A percentile compares a stretch with the other conserved stretches of the same genome.
Evolutionary conservation across 2,888 invertebrate genomes (phyloP).

Genomic region (Blastobasis adustella): DNA sequence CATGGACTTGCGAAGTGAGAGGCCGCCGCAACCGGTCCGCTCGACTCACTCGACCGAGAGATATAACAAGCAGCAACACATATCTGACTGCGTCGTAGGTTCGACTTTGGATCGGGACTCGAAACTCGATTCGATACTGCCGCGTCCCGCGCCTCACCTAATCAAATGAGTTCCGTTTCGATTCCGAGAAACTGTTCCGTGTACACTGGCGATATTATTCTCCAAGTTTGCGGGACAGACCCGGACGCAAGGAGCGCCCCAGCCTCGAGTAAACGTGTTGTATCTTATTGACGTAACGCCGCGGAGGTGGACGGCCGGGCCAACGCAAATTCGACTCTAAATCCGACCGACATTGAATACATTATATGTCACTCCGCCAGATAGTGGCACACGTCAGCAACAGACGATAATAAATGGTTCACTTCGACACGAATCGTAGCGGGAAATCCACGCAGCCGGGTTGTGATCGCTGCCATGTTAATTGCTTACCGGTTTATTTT

Average conservation of each 20-base stretch:
- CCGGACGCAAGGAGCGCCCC: constrained; percentile 65
- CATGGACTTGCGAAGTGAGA: constrained; percentile 71
- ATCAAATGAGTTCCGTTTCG: constrained; percentile 34
- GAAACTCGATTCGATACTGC: constrained; percentile 23
- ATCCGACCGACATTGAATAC: constrained; percentile 27
- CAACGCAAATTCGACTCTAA: constrained; percentile 54
- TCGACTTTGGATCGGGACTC: constrained; percentile 29
- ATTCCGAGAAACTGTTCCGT: constrained; percentile 29
- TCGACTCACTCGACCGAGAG: constrained; percentile 59
- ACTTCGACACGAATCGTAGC: constrained; percentile 64
- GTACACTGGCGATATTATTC: constrained; percentile 26
- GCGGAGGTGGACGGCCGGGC: constrained; percentile 50
- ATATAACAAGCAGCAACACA: constrained; percentile 45
- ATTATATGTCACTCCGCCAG: constrained; percentile 26
- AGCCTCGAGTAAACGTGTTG: constrained; percentile 63
- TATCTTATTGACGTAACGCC: constrained; percentile 70
- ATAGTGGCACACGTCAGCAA: constrained; percentile 54
- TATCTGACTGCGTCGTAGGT: constrained; percentile 32
- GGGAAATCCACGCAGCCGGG: constrained; percentile 69
- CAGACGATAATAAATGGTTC: constrained; percentile 69
- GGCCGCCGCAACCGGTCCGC: constrained; percentile 69
- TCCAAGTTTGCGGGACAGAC: constrained; percentile 53
- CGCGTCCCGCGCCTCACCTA: constrained; percentile 21
- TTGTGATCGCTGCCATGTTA: constrained; percentile 64
- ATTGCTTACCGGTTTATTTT: constrained; percentile 55